Percentiles rank a stretch among this genome's conserved stretches.
These are phyloP conservation scores for Nothoprocta perdicaria DNA, from an alignment of 2,113 vertebrate species.

Conservation along the genomic window DNA sequence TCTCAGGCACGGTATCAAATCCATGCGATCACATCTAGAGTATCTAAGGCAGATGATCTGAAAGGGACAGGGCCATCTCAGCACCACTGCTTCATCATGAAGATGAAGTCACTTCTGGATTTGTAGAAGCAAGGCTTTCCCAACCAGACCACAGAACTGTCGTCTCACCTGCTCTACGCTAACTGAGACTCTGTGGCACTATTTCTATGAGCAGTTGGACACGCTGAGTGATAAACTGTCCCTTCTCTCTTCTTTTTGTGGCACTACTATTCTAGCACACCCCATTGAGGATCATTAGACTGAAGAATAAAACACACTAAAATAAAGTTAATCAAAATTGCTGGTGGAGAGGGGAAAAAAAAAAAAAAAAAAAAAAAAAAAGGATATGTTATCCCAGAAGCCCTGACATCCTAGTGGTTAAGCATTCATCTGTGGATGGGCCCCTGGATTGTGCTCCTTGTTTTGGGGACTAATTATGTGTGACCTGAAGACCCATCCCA, in stretches of 20 bases:
- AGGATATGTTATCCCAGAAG: not conserved
- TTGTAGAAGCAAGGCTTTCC: not conserved
- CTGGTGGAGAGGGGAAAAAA: not conserved
- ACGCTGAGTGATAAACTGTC: not conserved
- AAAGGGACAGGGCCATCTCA: not conserved
- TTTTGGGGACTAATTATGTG: not conserved
- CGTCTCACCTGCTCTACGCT: not conserved
- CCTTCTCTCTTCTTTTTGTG: not conserved
- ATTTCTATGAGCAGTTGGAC: not conserved
- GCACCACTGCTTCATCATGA: not conserved
- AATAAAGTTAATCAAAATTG: not conserved
- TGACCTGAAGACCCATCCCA: not conserved
- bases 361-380: not conserved
- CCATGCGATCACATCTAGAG: not conserved
- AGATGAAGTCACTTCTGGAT: not conserved
- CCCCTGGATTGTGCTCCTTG: not conserved
- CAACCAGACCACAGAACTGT: not conserved
- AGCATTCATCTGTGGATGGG: not conserved
- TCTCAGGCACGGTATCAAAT: conserved; percentile 5
- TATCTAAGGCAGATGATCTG: not conserved
- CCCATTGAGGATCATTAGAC: not conserved
- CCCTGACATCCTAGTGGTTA: not conserved
- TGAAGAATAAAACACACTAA: not conserved
- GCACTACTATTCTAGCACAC: not conserved
- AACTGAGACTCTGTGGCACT: not conserved